A percentile compares a stretch with the other conserved stretches of the same genome.
phyloP scores from a whole-genome alignment of 2,797 vertebrate species.

The Momotus momota region DNA sequence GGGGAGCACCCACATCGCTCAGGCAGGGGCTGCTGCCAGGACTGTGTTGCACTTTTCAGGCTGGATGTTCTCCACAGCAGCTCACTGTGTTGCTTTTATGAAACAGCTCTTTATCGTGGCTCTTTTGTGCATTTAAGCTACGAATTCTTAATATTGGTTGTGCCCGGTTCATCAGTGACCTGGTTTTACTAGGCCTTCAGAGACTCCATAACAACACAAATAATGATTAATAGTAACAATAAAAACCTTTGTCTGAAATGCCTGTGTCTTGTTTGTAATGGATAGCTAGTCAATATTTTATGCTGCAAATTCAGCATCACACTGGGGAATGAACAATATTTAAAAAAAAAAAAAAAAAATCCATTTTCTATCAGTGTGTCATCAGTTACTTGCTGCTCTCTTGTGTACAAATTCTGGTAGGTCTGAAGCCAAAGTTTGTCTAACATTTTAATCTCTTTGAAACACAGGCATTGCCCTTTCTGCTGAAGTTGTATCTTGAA shows the following conservation, averaged over 20 bases:
- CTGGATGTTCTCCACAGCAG: neutral
- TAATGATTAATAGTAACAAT: neutral
- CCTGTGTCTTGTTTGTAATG: neutral
- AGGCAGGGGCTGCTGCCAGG: neutral
- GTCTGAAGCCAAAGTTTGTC: neutral
- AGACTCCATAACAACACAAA: neutral
- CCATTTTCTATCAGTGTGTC: neutral
- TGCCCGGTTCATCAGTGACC: neutral
- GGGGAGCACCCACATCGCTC: fast-evolving
- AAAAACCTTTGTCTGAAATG: neutral
- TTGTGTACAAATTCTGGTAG: neutral
- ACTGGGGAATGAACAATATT: neutral
- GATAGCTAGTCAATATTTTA: neutral
- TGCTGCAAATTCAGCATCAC: neutral
- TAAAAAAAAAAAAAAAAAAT: neutral
- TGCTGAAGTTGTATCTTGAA: neutral
- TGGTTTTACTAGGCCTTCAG: neutral
- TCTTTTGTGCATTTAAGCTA: neutral
- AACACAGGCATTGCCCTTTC: neutral
- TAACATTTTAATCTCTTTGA: neutral
- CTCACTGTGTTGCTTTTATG: neutral
- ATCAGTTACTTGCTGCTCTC: neutral
- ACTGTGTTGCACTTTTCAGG: neutral
- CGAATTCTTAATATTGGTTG: neutral
- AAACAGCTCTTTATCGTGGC: neutral